A percentile compares a stretch with the other conserved stretches of the same genome.
Evolutionary conservation across 2,888 invertebrate genomes (phyloP).

Genomic region (Xestia ashworthii): DNA sequence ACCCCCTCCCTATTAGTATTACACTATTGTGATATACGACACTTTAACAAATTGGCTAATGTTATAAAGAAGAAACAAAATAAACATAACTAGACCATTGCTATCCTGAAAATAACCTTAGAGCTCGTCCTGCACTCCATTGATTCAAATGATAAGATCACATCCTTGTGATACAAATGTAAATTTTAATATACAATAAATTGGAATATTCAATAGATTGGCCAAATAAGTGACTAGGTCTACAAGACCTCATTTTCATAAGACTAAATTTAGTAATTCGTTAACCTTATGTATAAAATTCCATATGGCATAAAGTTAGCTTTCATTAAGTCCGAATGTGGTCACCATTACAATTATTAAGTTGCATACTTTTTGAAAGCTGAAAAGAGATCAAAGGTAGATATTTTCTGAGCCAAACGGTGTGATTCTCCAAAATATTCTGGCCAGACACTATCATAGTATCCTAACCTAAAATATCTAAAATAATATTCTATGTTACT

Average conservation of each 20-base stretch:
- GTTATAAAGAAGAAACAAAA: conserved; percentile 88
- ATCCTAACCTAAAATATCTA: conserved; percentile 91
- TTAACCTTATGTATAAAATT: conserved; percentile 90
- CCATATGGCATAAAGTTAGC: conserved; percentile 91
- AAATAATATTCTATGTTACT: conserved; percentile 89
- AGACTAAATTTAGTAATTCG: conserved; percentile 91
- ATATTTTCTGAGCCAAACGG: conserved; percentile 91
- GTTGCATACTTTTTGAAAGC: conserved; percentile 90
- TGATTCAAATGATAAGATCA: conserved; percentile 86
- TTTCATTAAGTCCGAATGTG: conserved; percentile 90
- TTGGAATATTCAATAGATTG: conserved; percentile 90
- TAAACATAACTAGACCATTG: conserved; percentile 90
- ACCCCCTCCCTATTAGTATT: conserved; percentile 89
- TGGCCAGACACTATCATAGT: conserved; percentile 91
- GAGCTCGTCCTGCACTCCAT: conserved; percentile 90
- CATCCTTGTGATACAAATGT: conserved; percentile 85
- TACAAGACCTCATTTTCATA: conserved; percentile 88
- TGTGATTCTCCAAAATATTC: conserved; percentile 90
- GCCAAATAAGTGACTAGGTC: conserved; percentile 91
- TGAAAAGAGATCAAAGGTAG: conserved; percentile 90
- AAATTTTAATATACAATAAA: conserved; percentile 89
- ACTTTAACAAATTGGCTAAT: conserved; percentile 91
- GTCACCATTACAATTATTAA: conserved; percentile 88
- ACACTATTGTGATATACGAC: conserved; percentile 90
- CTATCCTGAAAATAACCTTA: conserved; percentile 89